Base-by-base conservation (phyloP, 1,140 invertebrate species). In the Trichogramma pretiosum region DNA sequence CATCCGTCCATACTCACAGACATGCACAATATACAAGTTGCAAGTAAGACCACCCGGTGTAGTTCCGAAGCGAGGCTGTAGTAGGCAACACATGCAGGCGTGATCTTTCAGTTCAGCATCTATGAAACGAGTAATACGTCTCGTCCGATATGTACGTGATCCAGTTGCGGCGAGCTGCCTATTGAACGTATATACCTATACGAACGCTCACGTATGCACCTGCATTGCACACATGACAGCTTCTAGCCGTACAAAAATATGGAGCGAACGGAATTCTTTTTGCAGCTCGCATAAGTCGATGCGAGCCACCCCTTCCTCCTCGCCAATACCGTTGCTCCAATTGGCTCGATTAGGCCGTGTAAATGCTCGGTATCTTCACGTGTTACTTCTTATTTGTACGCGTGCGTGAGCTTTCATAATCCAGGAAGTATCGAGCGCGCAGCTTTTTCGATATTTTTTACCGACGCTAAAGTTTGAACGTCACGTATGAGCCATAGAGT, bases 361-460 rank as follows among this genome's bases (percentile, higher is more conserved):
- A 28, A n/a, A n/a, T n/a, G n/a, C n/a, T n/a, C n/a, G n/a, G n/a
- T n/a, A n/a, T n/a, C n/a, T n/a, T 26, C 23, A 26, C 30, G 30
- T 26, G 39, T 26, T 52, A 58, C 54, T 58, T 47, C 54, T 41
- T 59, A 53, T 51, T 46, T 60, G 60, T 56, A 64, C n/a, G n/a
- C n/a, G n/a, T n/a, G n/a, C n/a, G n/a, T n/a, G n/a, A n/a, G n/a
- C n/a, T 70, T 66, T 55, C 44, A 63, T 67, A 68, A 67, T 68
- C 67, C 57, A 58, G 61, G 53, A 62, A 55, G 58, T 55, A 51
- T n/a, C n/a, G n/a, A n/a, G n/a, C n/a, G n/a, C n/a, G n/a, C n/a
- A 54, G 43, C 56, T 49, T 55, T 63, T 56, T 60, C 61, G 55
- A 65, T 65, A 62, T 62, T 64, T 65, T 54, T 56, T 37, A 26